These are phyloP conservation scores for Gisinianus flammeolus DNA, from an alignment of 2,888 invertebrate species.

Conservation along the genomic window DNA sequence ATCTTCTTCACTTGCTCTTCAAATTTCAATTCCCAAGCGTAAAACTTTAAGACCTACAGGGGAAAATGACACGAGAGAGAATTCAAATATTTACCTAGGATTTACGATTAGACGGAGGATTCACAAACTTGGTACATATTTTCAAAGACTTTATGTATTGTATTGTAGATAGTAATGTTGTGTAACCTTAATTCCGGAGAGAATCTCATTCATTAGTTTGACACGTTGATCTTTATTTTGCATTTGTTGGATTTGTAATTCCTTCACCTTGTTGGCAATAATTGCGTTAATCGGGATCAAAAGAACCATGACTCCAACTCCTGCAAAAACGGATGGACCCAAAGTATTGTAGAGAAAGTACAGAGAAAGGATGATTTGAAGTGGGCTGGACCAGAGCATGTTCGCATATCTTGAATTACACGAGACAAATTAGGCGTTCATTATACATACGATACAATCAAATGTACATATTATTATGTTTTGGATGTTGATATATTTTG, in stretches of 20 bases:
- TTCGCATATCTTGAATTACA: constrained; percentile 71
- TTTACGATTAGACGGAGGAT: too few species aligned
- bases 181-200: constrained; percentile 83
- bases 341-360: constrained; percentile 85
- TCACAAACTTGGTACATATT: too few species aligned
- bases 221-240: constrained; percentile 91
- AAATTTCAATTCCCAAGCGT: constrained; percentile 58
- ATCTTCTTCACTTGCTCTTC: constrained; percentile 73
- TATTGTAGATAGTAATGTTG: too few species aligned
- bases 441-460: too few species aligned
- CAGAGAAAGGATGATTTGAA: constrained; percentile 83
- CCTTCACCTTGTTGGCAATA: constrained; percentile 81
- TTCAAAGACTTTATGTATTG: neutral
- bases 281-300: constrained; percentile 88
- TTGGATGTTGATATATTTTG: neutral
- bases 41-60: constrained; percentile 59
- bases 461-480: too few species aligned
- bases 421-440: too few species aligned
- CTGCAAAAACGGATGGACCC: constrained; percentile 85
- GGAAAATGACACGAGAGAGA: neutral
- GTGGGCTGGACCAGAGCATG: constrained; percentile 86
- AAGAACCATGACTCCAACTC: constrained; percentile 91
- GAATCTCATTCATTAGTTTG: constrained; percentile 90
- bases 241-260: constrained; percentile 86
- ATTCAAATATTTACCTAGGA: too few species aligned